phyloP scores from a whole-genome alignment of 1,140 invertebrate species.

The Parapsyche elsis region DNA sequence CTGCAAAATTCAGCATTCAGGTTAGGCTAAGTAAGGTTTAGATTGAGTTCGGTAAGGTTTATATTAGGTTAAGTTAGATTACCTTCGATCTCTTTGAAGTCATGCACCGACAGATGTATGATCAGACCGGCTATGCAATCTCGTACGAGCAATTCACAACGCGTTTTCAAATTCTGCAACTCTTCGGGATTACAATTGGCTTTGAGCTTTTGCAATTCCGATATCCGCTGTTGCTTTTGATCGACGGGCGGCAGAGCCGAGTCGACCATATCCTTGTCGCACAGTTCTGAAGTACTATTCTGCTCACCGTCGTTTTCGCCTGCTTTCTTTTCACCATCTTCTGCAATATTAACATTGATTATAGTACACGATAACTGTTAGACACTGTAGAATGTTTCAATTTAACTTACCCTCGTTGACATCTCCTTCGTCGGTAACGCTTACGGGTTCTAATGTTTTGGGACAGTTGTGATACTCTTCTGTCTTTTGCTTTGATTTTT shows the following conservation, averaged over 20 bases:
- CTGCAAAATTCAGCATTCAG: no score
- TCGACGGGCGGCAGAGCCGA: slow-evolving; percentile 73
- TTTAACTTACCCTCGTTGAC: background rate
- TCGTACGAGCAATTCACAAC: slow-evolving; percentile 74
- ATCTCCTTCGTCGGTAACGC: slow-evolving; percentile 12
- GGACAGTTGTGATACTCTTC: slow-evolving; percentile 53
- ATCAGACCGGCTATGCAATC: slow-evolving; percentile 82
- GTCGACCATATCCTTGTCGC: slow-evolving; percentile 75
- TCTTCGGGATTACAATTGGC: slow-evolving; percentile 85
- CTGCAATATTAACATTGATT: slow-evolving; percentile 31
- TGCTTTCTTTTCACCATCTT: slow-evolving; percentile 64
- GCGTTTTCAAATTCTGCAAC: slow-evolving; percentile 77
- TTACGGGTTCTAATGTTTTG: slow-evolving; percentile 47
- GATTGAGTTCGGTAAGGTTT: no score
- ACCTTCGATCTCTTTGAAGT: slow-evolving; percentile 90
- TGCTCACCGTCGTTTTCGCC: slow-evolving; percentile 59
- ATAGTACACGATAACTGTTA: background rate
- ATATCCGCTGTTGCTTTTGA: slow-evolving; percentile 73
- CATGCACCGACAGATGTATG: slow-evolving; percentile 81
- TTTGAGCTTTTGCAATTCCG: slow-evolving; percentile 77
- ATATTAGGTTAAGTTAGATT: no score
- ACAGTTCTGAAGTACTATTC: slow-evolving; percentile 67
- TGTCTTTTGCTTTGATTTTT: slow-evolving; percentile 42
- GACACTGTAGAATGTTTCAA: background rate
- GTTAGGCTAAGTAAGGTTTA: no score